A percentile compares a stretch with the other conserved stretches of the same genome.
Evolutionary conservation across 2,797 vertebrate species (phyloP).

Genomic region (Paguma larvata): DNA sequence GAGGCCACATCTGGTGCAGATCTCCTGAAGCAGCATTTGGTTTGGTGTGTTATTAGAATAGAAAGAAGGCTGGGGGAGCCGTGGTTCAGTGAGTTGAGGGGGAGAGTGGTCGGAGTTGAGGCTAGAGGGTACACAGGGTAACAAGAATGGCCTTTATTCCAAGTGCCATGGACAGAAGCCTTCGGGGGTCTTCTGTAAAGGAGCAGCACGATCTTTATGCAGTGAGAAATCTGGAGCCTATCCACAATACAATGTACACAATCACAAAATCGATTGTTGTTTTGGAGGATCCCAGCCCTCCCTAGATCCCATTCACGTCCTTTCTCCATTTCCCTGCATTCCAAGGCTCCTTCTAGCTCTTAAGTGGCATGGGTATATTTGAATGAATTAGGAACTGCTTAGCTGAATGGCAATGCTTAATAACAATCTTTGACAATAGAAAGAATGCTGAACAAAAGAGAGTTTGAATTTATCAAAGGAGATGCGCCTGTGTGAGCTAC

Average conservation of each 20-base stretch:
- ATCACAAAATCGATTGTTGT: not conserved
- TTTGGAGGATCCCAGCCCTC: not conserved
- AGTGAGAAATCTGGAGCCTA: not conserved
- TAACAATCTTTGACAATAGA: not conserved
- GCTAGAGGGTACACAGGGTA: not conserved
- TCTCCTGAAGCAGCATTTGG: not conserved
- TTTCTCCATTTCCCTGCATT: not conserved
- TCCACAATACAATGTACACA: not conserved
- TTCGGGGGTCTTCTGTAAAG: not conserved
- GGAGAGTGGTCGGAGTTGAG: not conserved
- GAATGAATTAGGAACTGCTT: not conserved
- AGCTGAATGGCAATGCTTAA: not conserved
- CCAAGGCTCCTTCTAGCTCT: not conserved
- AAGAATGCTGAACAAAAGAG: not conserved
- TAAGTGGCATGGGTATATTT: not conserved
- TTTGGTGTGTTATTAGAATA: not conserved
- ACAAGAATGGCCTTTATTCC: not conserved
- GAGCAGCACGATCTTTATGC: not conserved
- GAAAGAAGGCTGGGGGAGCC: not conserved
- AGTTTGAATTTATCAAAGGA: not conserved
- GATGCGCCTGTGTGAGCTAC: not conserved
- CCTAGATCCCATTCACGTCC: not conserved
- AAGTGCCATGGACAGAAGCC: not conserved
- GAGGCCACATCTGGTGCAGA: not conserved
- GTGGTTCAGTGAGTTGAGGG: not conserved